These are phyloP conservation scores for Macrotus californicus DNA, from an alignment of 2,113 vertebrate genomes.

Conservation along the genomic window DNA sequence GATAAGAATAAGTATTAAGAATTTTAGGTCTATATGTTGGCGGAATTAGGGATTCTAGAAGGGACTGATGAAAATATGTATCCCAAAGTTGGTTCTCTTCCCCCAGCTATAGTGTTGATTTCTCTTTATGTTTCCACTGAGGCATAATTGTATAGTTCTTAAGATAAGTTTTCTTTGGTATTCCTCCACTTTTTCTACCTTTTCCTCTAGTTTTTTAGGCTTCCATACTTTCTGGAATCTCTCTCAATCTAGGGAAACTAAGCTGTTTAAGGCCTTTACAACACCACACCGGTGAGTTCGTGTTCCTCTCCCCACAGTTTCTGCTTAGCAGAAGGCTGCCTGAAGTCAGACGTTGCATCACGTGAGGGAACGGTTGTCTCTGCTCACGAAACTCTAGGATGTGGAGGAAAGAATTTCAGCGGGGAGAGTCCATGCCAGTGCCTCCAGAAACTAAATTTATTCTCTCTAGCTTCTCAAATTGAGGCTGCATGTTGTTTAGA, in stretches of 20 bases:
- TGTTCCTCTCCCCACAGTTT: neutral
- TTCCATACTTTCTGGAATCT: neutral
- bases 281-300: neutral
- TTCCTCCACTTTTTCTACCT: neutral
- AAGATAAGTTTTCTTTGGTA: neutral
- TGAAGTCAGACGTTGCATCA: neutral
- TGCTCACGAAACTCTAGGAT: neutral
- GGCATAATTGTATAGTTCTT: neutral
- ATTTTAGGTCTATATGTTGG: neutral
- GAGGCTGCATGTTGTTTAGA: neutral
- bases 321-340: neutral
- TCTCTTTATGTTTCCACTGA: neutral
- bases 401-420: neutral
- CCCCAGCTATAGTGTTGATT: neutral
- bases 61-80: neutral
- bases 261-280: neutral
- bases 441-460: neutral
- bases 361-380: neutral
- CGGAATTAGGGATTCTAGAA: neutral
- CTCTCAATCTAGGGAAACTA: neutral
- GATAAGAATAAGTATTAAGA: neutral
- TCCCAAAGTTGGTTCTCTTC: neutral
- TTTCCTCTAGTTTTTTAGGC: neutral
- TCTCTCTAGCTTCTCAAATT: neutral
- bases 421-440: neutral